phyloP scores from a whole-genome alignment of 1,140 invertebrate species.

The Telenomus remus region DNA sequence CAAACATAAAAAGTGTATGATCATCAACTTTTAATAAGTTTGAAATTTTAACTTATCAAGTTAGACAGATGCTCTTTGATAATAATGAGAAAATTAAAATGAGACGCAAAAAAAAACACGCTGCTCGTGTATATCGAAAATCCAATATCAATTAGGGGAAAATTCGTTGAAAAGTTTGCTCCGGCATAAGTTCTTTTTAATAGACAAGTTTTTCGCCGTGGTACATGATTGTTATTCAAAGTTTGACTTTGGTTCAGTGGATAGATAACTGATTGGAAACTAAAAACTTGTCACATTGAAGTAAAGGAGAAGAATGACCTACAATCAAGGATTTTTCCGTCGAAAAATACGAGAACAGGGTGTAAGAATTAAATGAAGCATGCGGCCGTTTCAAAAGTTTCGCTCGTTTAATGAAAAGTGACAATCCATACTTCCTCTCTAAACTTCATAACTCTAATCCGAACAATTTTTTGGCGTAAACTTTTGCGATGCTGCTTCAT shows the following conservation, averaged over 20 bases:
- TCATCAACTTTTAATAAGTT: no score
- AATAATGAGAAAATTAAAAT: no score
- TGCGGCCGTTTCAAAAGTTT: conserved; percentile 19
- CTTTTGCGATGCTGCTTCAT: conserved; percentile 17
- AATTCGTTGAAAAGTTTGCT: background rate
- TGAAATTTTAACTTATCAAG: no score
- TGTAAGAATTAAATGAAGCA: conserved; percentile 38
- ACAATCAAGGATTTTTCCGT: conserved; percentile 2
- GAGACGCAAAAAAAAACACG: no score
- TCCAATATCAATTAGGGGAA: background rate
- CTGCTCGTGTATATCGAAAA: no score
- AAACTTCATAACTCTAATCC: conserved; percentile 38
- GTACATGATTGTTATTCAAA: conserved; percentile 4
- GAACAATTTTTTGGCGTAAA: conserved; percentile 15
- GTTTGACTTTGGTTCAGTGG: conserved; percentile 7
- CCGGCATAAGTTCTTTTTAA: background rate
- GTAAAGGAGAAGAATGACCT: conserved; percentile 12
- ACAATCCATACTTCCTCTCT: conserved; percentile 25
- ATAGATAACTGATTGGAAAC: conserved; percentile 9
- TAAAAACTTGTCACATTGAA: conserved; percentile 13
- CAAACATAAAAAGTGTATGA: no score
- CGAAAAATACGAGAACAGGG: conserved; percentile 25
- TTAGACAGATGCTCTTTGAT: no score
- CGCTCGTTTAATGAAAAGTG: conserved; percentile 33
- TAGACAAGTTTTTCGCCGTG: background rate